Evolutionary conservation across 2,113 vertebrate species (phyloP).

Genomic region (Cynoglossus semilaevis): DNA sequence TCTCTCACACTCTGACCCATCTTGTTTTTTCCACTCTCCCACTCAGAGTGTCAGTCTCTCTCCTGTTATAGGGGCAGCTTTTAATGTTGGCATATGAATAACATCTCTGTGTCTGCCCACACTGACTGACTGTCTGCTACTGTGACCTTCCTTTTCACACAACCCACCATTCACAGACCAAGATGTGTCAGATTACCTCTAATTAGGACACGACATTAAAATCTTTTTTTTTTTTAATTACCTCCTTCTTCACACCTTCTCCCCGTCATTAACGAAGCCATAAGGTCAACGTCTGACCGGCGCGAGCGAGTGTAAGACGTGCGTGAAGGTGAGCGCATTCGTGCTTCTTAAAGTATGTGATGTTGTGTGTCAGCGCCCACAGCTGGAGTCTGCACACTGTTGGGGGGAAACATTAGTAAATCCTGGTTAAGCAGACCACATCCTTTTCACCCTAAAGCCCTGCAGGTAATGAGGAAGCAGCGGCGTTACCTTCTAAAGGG

Average conservation of each 20-base stretch:
- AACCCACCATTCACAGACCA: constrained; percentile 12
- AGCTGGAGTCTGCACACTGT: constrained; percentile 52
- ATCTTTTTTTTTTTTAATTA: not conserved
- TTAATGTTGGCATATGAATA: constrained; percentile 27
- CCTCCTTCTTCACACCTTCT: not conserved
- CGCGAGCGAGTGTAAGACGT: not conserved
- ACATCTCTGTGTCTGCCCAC: constrained; percentile 13
- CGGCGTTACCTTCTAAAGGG: constrained; percentile 42
- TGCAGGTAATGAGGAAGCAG: constrained; percentile 55
- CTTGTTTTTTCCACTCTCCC: not conserved
- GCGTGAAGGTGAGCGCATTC: not conserved
- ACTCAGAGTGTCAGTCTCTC: not conserved
- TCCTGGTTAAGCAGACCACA: constrained; percentile 64
- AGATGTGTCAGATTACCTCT: constrained; percentile 13
- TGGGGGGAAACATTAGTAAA: constrained; percentile 64
- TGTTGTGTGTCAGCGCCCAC: constrained; percentile 31
- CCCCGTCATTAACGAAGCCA: not conserved
- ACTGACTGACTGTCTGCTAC: constrained; percentile 35
- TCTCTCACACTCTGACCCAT: too few relatives aligned
- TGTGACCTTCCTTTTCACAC: constrained; percentile 20
- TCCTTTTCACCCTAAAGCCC: constrained; percentile 59
- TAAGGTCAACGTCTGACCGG: constrained; percentile 13
- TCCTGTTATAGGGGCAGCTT: constrained; percentile 8
- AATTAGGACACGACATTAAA: constrained; percentile 12
- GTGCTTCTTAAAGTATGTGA: not conserved